Evolutionary conservation across 2,888 invertebrate genomes (phyloP), one percentile per base, ranked within the genome.

Genomic region (Spicauda simplicius): DNA sequence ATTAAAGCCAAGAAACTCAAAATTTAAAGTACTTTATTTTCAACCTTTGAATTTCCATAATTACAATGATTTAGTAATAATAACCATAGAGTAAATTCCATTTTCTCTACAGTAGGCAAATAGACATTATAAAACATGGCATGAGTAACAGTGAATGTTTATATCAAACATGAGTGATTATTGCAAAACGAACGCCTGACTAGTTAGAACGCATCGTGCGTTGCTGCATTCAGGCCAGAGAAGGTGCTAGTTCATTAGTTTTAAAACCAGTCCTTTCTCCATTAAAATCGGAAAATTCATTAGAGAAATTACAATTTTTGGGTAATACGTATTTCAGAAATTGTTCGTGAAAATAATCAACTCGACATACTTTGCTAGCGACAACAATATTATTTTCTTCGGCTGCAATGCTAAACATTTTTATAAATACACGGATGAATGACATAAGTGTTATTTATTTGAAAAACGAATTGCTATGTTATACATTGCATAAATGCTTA

Each of bases 161-260:
- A 33, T 45, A 60, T 14, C 11, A n/a, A 52, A 33, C 11, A 12
- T 16, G 7, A 14, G 61, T 37, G 19, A 37, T 30, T 41, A 61
- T 61, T 61, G 61, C 53, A 33, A 61, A 52, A 61, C 53, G 12
- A 61, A 61, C 19, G 18, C 60, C 52, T 52, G 18, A 19, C 30
- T 19, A 52, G 18, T 41, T 41, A n/a, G 8, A 20, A 37, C 12
- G 37, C 37, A 37, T 53, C 37, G 53, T 61, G 61, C 53, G 37
- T 61, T 53, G 61, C 37, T 61, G 61, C 53, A 61, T 61, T 61
- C 52, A 33, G 53, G 60, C 60, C 61, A 61, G 41, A 53, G 37
- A 61, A 61, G 53, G 33, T 53, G 20, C 52, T 60, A 52, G 59
- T 7, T n/a, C 8, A 48, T 48, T 37, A 33, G 33, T 10, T 37